Percentiles rank a stretch among this genome's conserved stretches.
These are phyloP conservation scores for Chydorus sphaericus DNA, from an alignment of 2,888 invertebrate genomes.

Conservation along the genomic window DNA sequence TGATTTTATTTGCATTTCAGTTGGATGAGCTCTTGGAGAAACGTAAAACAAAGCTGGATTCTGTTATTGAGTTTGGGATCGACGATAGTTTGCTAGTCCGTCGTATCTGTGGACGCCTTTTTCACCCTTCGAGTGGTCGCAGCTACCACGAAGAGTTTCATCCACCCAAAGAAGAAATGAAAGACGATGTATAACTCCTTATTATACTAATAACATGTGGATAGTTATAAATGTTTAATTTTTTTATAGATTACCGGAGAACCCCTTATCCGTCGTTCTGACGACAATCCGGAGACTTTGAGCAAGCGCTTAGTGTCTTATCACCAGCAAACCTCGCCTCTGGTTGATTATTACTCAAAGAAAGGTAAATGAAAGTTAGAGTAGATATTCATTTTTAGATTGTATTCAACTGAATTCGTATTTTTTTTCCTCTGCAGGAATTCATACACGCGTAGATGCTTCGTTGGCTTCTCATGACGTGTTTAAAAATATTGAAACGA, in stretches of 20 bases:
- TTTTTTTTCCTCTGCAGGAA: conserved; percentile 37
- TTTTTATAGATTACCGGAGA: conserved; percentile 66
- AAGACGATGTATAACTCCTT: conserved; percentile 63
- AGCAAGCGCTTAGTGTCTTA: conserved; percentile 77
- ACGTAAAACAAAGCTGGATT: conserved; percentile 65
- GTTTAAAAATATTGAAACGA: conserved; percentile 63
- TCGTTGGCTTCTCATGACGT: conserved; percentile 59
- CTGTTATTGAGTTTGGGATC: conserved; percentile 88
- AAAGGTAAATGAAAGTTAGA: conserved; percentile 22
- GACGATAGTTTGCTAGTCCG: conserved; percentile 74
- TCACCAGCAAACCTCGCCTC: conserved; percentile 76
- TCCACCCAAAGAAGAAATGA: conserved; percentile 82
- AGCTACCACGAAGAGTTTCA: conserved; percentile 94
- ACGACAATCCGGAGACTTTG: conserved; percentile 82
- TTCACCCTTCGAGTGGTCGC: conserved; percentile 78
- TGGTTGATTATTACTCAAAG: conserved; percentile 73
- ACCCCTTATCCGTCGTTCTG: conserved; percentile 69
- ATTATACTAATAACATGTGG: too few species aligned
- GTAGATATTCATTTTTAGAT: neutral
- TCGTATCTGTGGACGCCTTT: conserved; percentile 79
- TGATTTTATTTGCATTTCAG: conserved; percentile 40
- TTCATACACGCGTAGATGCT: conserved; percentile 73
- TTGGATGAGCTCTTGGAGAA: conserved; percentile 71
- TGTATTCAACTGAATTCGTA: too few species aligned
- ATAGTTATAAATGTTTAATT: neutral